Evolutionary conservation across 1,140 invertebrate genomes (phyloP).

Genomic region (Trichonephila clavata): DNA sequence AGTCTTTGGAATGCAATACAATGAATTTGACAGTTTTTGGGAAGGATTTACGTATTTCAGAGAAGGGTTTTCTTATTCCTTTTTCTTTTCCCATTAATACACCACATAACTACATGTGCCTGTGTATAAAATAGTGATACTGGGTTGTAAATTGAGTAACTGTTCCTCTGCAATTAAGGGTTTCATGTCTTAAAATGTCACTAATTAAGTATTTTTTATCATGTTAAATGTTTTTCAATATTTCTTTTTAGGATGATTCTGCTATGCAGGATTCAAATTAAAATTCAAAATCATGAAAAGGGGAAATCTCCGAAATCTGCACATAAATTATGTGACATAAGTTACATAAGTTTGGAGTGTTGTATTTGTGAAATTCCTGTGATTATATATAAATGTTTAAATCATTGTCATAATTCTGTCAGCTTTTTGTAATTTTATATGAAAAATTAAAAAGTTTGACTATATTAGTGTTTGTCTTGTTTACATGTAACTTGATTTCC

Average conservation of each 20-base stretch:
- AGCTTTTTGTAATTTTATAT: slow-evolving; percentile 68
- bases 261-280: background rate
- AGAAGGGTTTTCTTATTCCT: no score
- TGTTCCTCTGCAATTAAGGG: no score
- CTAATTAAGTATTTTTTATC: no score
- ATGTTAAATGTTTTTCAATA: no score
- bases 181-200: no score
- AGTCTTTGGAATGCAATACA: no score
- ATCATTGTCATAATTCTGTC: slow-evolving; percentile 42
- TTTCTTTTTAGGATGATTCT: background rate
- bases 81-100: no score
- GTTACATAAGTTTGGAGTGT: slow-evolving; percentile 6
- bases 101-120: no score
- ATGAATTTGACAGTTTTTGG: no score
- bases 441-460: slow-evolving; percentile 38
- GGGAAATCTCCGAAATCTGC: background rate
- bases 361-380: slow-evolving; percentile 51
- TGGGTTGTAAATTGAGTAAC: no score
- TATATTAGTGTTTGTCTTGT: background rate
- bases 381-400: slow-evolving; percentile 39
- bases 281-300: background rate
- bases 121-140: no score
- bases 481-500: background rate
- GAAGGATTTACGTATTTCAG: no score
- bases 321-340: background rate